Conservation (phyloP, 2,797 vertebrate genomes). For the Mus spretus region DNA sequence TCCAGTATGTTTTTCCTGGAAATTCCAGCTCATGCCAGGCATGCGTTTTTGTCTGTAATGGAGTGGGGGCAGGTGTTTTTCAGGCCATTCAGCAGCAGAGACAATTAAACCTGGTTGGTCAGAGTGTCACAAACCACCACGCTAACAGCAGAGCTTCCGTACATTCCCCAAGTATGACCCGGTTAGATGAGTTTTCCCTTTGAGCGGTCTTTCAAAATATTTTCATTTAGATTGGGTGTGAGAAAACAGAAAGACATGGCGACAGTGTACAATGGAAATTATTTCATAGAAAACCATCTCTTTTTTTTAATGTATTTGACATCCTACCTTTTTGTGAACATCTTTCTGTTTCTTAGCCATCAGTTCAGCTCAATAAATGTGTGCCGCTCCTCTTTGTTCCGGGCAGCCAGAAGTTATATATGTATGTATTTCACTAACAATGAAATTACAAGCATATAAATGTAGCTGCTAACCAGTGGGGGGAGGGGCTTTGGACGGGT, state of each 20-base stretch:
- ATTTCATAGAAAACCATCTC: constrained; percentile 40
- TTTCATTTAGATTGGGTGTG: constrained; percentile 52
- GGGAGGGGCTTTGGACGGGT: neutral
- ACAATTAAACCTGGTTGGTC: constrained; percentile 62
- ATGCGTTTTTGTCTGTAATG: constrained; percentile 53
- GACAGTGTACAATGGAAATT: constrained; percentile 42
- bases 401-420: neutral
- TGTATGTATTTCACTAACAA: neutral
- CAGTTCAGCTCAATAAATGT: constrained; percentile 45
- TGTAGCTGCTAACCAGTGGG: neutral
- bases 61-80: constrained; percentile 38
- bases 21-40: constrained; percentile 71
- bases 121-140: constrained; percentile 7
- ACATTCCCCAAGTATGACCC: neutral
- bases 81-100: constrained; percentile 52
- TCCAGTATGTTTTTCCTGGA: constrained; percentile 74
- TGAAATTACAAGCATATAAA: constrained; percentile 18
- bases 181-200: constrained; percentile 13
- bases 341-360: constrained; percentile 47
- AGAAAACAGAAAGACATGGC: neutral
- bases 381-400: neutral
- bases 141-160: constrained; percentile 19
- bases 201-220: constrained; percentile 41
- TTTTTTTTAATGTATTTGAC: constrained; percentile 4
- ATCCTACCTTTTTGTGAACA: neutral